These are phyloP conservation scores for Plebejus anna DNA, from an alignment of 2,888 invertebrate genomes.

Conservation along the genomic window DNA sequence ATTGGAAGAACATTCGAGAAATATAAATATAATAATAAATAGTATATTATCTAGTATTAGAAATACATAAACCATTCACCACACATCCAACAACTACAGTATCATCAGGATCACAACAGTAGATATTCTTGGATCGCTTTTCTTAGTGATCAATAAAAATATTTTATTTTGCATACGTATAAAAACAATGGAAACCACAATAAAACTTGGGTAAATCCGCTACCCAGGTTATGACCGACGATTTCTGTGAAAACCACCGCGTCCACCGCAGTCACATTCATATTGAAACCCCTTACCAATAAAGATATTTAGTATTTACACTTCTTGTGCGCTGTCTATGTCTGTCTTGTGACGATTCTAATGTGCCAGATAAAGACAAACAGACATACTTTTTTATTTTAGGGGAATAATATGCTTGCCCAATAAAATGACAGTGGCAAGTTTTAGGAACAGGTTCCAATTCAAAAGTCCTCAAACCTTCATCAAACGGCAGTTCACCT, in stretches of 20 bases:
- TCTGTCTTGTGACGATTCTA: no score
- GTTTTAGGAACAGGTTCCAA: not conserved
- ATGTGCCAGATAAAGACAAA: no score
- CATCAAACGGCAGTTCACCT: no score
- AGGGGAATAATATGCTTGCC: no score
- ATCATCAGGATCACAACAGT: not conserved
- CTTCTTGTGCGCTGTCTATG: no score
- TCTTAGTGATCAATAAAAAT: not conserved
- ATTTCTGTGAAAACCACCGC: not conserved
- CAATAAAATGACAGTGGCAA: not conserved
- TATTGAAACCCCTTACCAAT: not conserved
- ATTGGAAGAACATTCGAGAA: not conserved
- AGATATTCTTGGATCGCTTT: not conserved
- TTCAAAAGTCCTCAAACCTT: no score
- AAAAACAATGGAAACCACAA: not conserved
- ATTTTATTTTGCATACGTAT: not conserved
- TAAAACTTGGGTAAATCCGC: not conserved
- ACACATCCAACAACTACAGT: no score
- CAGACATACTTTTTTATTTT: no score
- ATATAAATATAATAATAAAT: slow-evolving; percentile 3
- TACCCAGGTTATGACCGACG: not conserved
- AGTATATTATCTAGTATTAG: not conserved
- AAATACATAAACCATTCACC: no score
- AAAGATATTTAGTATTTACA: not conserved
- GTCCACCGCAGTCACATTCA: not conserved